Conservation (phyloP, 2,113 vertebrate species). For the Dromiciops gliroides region DNA sequence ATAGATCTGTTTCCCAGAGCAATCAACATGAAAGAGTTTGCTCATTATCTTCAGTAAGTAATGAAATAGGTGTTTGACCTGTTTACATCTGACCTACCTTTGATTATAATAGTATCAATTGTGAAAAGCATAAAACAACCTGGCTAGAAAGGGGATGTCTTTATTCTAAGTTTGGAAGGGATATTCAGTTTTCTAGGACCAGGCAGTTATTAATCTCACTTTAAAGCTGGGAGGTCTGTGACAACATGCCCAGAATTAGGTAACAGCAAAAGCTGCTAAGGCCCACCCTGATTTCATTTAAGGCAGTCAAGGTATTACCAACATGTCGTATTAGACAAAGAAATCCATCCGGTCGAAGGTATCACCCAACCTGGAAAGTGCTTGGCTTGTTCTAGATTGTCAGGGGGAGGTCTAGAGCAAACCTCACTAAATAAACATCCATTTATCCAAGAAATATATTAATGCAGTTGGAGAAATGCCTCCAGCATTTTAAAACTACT, state of each 20-base stretch:
- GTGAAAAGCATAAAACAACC: slow-evolving; percentile 2
- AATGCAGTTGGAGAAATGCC: slow-evolving; percentile 79
- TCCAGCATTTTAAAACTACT: slow-evolving; percentile 69
- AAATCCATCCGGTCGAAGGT: slow-evolving; percentile 1
- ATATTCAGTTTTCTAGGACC: not conserved
- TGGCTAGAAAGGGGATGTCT: slow-evolving; percentile 37
- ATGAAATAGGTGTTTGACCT: not conserved
- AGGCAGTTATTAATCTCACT: slow-evolving; percentile 18
- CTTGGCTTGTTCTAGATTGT: slow-evolving; percentile 36
- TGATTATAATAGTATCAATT: slow-evolving; percentile 30
- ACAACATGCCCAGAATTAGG: not conserved
- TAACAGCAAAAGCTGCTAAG: not conserved
- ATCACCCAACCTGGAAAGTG: slow-evolving; percentile 45
- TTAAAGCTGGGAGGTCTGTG: not conserved
- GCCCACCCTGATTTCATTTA: slow-evolving; percentile 46
- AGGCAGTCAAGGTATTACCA: not conserved
- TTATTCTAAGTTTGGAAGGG: slow-evolving; percentile 10
- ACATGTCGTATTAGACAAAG: not conserved
- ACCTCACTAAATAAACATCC: slow-evolving; percentile 67
- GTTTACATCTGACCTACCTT: not conserved
- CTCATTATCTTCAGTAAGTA: not conserved
- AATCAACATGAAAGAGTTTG: not conserved
- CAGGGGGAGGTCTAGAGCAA: slow-evolving; percentile 56
- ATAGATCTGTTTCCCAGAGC: not conserved
- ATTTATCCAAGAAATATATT: slow-evolving; percentile 80